A percentile compares a stretch with the other conserved stretches of the same genome.
These are phyloP conservation scores for Himalopsyche japonica DNA, from an alignment of 2,888 invertebrate genomes.

Conservation along the genomic window DNA sequence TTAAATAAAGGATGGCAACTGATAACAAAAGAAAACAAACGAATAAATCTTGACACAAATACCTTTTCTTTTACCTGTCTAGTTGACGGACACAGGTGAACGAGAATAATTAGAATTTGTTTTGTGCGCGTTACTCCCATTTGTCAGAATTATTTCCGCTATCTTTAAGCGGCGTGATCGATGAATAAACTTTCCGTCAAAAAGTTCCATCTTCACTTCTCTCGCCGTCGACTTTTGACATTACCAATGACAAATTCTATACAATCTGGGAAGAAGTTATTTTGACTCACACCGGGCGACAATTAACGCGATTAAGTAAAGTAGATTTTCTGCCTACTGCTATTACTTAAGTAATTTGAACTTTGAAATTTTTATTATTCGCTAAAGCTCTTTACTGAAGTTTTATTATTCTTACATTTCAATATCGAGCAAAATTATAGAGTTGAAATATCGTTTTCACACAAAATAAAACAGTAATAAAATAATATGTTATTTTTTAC, in stretches of 20 bases:
- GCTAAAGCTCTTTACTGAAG: too few relatives aligned
- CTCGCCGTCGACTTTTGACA: background rate
- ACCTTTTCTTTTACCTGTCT: background rate
- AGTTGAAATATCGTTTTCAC: too few relatives aligned
- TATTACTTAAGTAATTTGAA: background rate
- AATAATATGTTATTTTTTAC: too few relatives aligned
- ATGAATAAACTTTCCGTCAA: background rate
- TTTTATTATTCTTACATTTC: too few relatives aligned
- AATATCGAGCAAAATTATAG: too few relatives aligned
- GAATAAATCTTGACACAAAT: background rate
- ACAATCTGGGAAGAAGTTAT: background rate
- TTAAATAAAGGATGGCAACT: background rate
- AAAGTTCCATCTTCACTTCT: background rate
- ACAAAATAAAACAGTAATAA: too few relatives aligned
- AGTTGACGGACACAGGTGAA: background rate
- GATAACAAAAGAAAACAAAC: background rate
- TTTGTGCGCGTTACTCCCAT: conserved; percentile 15
- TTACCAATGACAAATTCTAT: background rate
- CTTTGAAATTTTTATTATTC: too few relatives aligned
- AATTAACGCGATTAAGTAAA: background rate
- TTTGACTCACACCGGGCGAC: background rate
- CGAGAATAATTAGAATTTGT: conserved; percentile 24
- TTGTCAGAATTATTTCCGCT: conserved; percentile 24
- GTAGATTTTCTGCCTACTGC: background rate
- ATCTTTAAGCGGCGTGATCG: conserved; percentile 16